Evolutionary conservation across 2,888 invertebrate species (phyloP), one percentile per base, ranked within the genome.

Genomic region (Pristionchus mayeri): DNA sequence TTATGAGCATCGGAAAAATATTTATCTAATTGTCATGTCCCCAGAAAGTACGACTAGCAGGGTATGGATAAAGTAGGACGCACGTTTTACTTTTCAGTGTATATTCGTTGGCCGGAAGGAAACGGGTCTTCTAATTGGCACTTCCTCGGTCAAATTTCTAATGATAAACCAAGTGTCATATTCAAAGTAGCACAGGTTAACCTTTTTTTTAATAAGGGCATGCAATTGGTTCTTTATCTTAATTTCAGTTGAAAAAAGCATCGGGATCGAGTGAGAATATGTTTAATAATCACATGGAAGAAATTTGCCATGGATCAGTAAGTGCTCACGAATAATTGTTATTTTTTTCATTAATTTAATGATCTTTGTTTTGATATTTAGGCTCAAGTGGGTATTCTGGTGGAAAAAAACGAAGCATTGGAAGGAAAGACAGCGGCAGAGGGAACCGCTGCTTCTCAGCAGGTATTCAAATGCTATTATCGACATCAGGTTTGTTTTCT

Each of bases 81-180:
- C n/a, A n/a, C n/a, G n/a, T n/a, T n/a, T n/a, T n/a, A n/a, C n/a
- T n/a, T n/a, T n/a, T 78, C 93, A 95, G 96, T 97, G 0, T 97
- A 96, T 94, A 97, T 97, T 94, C 96, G 97, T 93, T 98, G 97
- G 97, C 97, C 97, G 0, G 96, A 96, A 0, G 96, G 96, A 76
- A 97, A 96, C n/a, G 96, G 96, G 88, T 96, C 96, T 2, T 60
- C 84, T 1, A 87, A 89, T 75, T 99, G 98, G 98, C 97, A 97
- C 93, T 95, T 96, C 78, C 94, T 99, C 52, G 98, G 98, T 0
- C 96, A 96, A 92, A 96, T 99, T 87, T 96, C 97, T 3, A 99
- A 99, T 93, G 94, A 94, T 2, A 99, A 99, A 93, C 98, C 99
- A 0, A 98, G 98, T 21, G 97, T 97, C 0, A 98, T 99, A 89